Evolutionary conservation across 2,113 vertebrate species (phyloP).

Genomic region (Anoura caudifer): DNA sequence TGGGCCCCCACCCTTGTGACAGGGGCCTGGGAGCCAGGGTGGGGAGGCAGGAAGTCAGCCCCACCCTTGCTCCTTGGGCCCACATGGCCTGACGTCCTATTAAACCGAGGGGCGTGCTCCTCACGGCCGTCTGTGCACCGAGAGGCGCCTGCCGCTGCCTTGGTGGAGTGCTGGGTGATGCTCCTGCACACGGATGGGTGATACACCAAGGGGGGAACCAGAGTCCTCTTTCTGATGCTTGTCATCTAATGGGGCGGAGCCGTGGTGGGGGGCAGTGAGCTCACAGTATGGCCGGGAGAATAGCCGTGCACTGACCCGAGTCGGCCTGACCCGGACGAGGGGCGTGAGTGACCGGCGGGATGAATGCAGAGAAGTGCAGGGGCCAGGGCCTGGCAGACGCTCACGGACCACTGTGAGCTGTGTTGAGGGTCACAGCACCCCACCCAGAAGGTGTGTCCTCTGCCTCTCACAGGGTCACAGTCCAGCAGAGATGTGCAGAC

Average conservation of each 20-base stretch:
- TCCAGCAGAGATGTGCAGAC: neutral
- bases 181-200: rapidly evolving
- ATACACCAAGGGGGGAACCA: rapidly evolving
- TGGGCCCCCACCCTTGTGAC: neutral
- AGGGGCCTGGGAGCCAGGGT: neutral
- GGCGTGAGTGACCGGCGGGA: rapidly evolving
- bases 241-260: rapidly evolving
- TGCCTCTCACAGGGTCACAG: rapidly evolving
- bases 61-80: rapidly evolving
- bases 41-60: neutral
- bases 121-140: rapidly evolving
- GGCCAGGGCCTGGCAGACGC: rapidly evolving
- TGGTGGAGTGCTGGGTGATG: rapidly evolving
- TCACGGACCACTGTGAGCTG: rapidly evolving
- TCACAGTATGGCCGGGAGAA: rapidly evolving
- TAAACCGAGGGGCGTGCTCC: rapidly evolving
- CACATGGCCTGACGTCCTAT: no score
- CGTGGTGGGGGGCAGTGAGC: no score
- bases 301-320: rapidly evolving
- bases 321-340: neutral
- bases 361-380: neutral
- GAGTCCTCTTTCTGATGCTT: rapidly evolving
- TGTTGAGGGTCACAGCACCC: neutral
- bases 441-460: rapidly evolving
- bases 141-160: rapidly evolving